Base-by-base conservation (phyloP, 1,140 invertebrate genomes). In the Drosophila sp. region DNA sequence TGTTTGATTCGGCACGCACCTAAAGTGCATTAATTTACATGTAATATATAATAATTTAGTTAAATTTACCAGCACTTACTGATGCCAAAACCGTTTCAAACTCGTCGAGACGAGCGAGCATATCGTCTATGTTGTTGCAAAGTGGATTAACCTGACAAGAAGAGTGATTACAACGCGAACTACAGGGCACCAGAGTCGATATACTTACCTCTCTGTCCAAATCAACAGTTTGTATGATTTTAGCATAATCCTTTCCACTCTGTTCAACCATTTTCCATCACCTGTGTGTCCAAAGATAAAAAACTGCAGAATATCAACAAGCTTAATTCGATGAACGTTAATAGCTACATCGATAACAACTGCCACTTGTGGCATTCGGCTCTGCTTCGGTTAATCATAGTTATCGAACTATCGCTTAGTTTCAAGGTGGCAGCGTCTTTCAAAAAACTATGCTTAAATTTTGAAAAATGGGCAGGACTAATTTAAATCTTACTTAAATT, bases 111-210 rank as follows among this genome's bases (percentile, higher is more conserved):
- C 91, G 66, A 0, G 89, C 74, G 53, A 91, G 75, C 76, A 91
- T 91, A 34, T 92, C 91, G 11, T 92, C 91, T 43, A 92, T 92
- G 38, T 80, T 91, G 5, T 56, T 83, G 65, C 90, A 91, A 3
- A 92, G 74, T 0, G 91, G 91, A 50, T 81, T 89, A 21, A 92
- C 90, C 63, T 89, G 43, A 7, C 50, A 36, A 27, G 13, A 18
- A 9, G 6, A 3, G 0, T 50, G 4, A 27, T 13, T 41, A 41
- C 11, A 43, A 43, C 8, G 7, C 14, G 14, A 29, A 34, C 29
- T n/a, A 2, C 21, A 21, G 4, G 1, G 21, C 1, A 11, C 5
- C 4, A 36, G 0, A n/a, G 14, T n/a, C 25, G 7, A 8, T 45
- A 8, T 8, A 14, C 2, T 11, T 43, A 80, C 81, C 67, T 91